Evolutionary conservation across 2,888 invertebrate genomes (phyloP), one percentile per base, ranked within the genome.

Genomic region (Pristionchus arcanus): DNA sequence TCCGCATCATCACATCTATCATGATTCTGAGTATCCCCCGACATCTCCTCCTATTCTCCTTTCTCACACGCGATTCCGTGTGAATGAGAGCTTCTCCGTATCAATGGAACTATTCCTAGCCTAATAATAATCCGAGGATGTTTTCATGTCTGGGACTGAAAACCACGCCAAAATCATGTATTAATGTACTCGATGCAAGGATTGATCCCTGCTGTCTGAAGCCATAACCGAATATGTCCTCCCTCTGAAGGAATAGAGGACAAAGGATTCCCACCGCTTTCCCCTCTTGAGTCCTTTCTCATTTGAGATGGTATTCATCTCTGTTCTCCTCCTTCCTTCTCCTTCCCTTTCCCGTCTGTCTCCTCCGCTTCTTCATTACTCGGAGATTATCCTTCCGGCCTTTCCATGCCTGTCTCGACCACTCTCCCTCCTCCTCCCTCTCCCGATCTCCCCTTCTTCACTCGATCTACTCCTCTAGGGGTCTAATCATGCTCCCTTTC

Each of bases 371-470:
- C 81, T 49, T 81, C 81, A 81, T 81, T 81, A 81, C 81, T 81
- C 81, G 81, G 81, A 81, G 81, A 81, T 81, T 81, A 81, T 81
- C 81, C 81, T 74, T 37, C 81, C 81, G 49, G 42, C 81, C 81
- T 81, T 77, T 63, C 81, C 81, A 74, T 81, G 81, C 81, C 49
- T 81, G 81, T 81, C 81, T 81, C 31, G 71, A 71, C 34, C 71
- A 34, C 71, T 71, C 81, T 77, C 77, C 42, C 77, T 74, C 74
- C 37, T 42, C 77, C 42, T 77, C 77, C 77, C 77, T 34, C n/a
- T 42, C 42, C 68, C 15, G 31, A 34, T 34, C 81, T 49, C 42
- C 81, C 49, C 42, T n/a, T n/a, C 81, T 34, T n/a, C 49, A 42
- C 16, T 81, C 28, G 53, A 81, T 81, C 81, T 81, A 28, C 28